phyloP scores from a whole-genome alignment of 2,113 vertebrate species.

The Brachyhypopomus occidentalis region DNA sequence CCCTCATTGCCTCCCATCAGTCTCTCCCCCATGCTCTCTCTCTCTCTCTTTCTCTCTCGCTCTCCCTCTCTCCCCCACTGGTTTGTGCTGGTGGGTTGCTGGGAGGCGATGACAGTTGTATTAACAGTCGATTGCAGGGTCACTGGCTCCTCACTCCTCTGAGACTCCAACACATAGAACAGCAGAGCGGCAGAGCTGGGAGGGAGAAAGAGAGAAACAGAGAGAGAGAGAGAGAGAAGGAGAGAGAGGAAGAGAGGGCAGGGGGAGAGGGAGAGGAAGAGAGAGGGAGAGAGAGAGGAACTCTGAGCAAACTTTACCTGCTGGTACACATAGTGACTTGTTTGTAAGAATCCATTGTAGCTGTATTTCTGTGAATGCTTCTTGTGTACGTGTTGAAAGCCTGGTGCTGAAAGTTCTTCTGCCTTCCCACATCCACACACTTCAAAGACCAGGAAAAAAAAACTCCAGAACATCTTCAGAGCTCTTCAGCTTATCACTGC shows the following conservation, averaged over 20 bases:
- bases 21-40: not conserved
- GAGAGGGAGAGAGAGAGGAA: not conserved
- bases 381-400: constrained; percentile 9
- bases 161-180: constrained; percentile 57
- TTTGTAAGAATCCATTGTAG: constrained; percentile 12
- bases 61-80: constrained; percentile 21
- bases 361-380: not conserved
- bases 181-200: constrained; percentile 38
- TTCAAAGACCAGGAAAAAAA: not conserved
- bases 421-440: not conserved
- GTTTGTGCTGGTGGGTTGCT: constrained; percentile 56
- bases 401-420: not conserved
- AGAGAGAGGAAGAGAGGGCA: not conserved
- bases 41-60: not conserved
- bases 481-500: not conserved
- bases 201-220: constrained; percentile 10
- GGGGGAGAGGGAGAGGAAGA: constrained; percentile 1
- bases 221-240: not conserved
- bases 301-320: constrained; percentile 7
- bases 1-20: constrained; percentile 29
- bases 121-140: constrained; percentile 77
- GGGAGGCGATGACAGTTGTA: constrained; percentile 74
- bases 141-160: constrained; percentile 67
- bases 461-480: not conserved
- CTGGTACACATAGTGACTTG: constrained; percentile 16